A percentile compares a stretch with the other conserved stretches of the same genome.
These are phyloP conservation scores for Sericinus montela DNA, from an alignment of 2,888 invertebrate species.

Conservation along the genomic window DNA sequence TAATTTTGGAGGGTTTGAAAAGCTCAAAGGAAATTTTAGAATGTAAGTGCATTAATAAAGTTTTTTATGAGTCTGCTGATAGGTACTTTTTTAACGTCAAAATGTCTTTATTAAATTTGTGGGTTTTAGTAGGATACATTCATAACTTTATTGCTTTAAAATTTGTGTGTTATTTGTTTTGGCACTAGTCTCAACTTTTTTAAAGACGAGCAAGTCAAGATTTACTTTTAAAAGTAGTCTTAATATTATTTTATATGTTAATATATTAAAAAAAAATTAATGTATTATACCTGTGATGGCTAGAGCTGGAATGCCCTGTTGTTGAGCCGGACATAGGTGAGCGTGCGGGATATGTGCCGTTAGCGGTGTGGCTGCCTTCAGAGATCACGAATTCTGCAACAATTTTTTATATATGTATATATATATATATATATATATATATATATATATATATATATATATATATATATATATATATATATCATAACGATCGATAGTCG, in stretches of 20 bases:
- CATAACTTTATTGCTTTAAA: too few relatives aligned
- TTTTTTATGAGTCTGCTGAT: slow-evolving; percentile 49
- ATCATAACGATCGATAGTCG: too few relatives aligned
- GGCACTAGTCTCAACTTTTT: slow-evolving; percentile 1
- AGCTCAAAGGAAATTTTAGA: slow-evolving; percentile 74
- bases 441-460: too few relatives aligned
- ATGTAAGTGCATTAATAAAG: slow-evolving; percentile 77
- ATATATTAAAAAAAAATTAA: too few relatives aligned
- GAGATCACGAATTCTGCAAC: slow-evolving; percentile 68
- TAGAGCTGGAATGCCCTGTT: slow-evolving; percentile 71
- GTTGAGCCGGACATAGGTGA: slow-evolving; percentile 72
- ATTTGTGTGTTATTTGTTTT: too few relatives aligned
- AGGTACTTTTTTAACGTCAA: slow-evolving; percentile 58
- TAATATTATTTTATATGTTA: too few relatives aligned
- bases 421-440: too few relatives aligned
- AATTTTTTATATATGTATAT: too few relatives aligned
- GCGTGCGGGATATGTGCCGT: slow-evolving; percentile 57
- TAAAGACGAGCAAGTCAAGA: too few relatives aligned
- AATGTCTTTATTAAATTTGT: slow-evolving; percentile 75
- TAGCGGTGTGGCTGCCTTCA: slow-evolving; percentile 51
- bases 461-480: too few relatives aligned
- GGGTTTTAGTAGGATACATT: too few relatives aligned
- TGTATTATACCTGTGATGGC: slow-evolving; percentile 75
- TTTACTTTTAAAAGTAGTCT: too few relatives aligned
- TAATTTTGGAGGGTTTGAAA: slow-evolving; percentile 65